These are phyloP conservation scores for Bambusicola thoracicus DNA, from an alignment of 2,113 vertebrate species.

Conservation along the genomic window DNA sequence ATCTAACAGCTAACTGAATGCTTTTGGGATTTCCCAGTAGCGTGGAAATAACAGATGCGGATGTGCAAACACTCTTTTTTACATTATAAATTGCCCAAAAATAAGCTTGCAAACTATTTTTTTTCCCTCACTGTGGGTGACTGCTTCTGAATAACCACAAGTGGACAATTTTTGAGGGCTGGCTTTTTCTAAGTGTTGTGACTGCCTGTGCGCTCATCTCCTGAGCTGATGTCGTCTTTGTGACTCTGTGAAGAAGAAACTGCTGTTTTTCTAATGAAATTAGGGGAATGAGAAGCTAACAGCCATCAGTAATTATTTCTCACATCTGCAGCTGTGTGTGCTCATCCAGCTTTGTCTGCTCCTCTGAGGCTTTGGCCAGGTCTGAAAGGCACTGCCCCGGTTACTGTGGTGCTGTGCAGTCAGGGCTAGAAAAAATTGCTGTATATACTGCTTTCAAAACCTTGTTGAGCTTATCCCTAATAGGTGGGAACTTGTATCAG, in stretches of 20 bases:
- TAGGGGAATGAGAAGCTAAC: neutral
- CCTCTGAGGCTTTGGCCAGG: neutral
- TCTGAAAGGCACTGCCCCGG: neutral
- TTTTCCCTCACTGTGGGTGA: neutral
- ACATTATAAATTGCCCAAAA: neutral
- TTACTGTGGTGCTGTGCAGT: neutral
- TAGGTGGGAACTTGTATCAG: neutral
- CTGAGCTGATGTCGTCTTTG: neutral
- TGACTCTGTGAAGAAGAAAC: neutral
- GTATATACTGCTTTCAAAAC: neutral
- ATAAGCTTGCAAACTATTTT: neutral
- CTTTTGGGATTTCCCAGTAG: neutral
- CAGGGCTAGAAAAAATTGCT: neutral
- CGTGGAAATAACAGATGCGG: neutral
- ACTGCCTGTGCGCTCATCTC: neutral
- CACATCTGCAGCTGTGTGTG: neutral
- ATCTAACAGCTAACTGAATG: neutral
- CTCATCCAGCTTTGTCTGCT: neutral
- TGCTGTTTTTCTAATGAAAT: neutral
- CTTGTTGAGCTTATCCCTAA: neutral
- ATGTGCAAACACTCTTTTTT: neutral
- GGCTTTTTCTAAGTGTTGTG: neutral
- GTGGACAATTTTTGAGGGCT: slow-evolving; percentile 48
- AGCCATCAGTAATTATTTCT: neutral
- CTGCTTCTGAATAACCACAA: accelerated